phyloP scores from a whole-genome alignment of 2,888 invertebrate species.

The Rhamphomyia laevipes region DNA sequence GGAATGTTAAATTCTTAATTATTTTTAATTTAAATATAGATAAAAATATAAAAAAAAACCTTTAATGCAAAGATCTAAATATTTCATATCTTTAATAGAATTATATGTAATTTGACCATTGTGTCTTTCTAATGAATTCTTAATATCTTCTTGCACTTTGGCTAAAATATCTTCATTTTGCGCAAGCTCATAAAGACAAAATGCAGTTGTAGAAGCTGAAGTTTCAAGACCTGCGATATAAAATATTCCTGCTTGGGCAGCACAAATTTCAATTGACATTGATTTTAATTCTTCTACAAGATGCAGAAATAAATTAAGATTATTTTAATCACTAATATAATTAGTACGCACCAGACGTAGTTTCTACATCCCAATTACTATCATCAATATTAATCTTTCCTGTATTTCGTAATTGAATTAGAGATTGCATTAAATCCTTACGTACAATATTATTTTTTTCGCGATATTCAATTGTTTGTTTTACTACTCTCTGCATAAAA shows the following conservation, averaged over 20 bases:
- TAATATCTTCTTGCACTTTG: conserved; percentile 31
- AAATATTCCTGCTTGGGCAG: conserved; percentile 36
- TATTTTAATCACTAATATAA: conserved; percentile 4
- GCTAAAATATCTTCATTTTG: conserved; percentile 32
- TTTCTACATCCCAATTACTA: conserved; percentile 27
- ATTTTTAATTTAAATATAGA: not conserved
- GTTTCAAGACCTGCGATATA: conserved; percentile 40
- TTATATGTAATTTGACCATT: conserved; percentile 34
- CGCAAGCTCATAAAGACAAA: conserved; percentile 35
- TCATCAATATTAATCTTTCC: conserved; percentile 30
- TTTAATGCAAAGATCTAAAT: conserved; percentile 36
- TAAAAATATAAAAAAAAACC: conserved; percentile 24
- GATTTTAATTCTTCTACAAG: conserved; percentile 22
- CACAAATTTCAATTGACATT: conserved; percentile 30
- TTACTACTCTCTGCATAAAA: conserved; percentile 32
- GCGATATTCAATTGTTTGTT: conserved; percentile 34
- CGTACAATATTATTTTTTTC: conserved; percentile 33
- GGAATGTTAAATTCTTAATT: not conserved
- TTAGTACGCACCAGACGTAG: conserved; percentile 21
- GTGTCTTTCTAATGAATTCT: conserved; percentile 25
- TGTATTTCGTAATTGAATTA: conserved; percentile 38
- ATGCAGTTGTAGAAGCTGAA: conserved; percentile 34
- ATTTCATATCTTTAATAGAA: conserved; percentile 35
- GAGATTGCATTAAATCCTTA: conserved; percentile 39
- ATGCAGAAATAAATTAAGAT: not conserved